A percentile compares a stretch with the other conserved stretches of the same genome.
Conservation (phyloP, 2,797 vertebrate species). For the Pachyuromys duprasi region DNA sequence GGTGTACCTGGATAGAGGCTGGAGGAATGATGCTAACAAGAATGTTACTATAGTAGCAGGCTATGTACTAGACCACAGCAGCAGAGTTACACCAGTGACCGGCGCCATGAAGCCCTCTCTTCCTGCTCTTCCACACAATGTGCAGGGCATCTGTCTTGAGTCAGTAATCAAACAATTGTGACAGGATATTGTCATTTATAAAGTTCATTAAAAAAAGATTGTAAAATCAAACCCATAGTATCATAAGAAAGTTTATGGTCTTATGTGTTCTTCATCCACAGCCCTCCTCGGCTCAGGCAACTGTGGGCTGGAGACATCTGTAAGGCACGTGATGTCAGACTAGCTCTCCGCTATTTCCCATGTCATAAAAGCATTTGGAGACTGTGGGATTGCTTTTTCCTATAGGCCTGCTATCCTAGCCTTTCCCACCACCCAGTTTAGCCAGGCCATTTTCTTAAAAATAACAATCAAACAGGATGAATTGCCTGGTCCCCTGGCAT, state of each 20-base stretch:
- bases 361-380: neutral
- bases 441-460: neutral
- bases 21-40: neutral
- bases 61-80: neutral
- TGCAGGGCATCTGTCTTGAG: neutral
- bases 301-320: neutral
- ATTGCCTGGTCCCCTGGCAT: neutral
- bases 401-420: accelerated
- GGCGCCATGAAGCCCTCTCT: no score
- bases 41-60: neutral
- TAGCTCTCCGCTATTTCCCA: neutral
- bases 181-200: neutral
- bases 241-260: neutral
- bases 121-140: neutral
- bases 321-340: no score
- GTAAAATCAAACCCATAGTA: neutral
- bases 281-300: neutral
- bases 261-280: neutral
- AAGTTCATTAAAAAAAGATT: neutral
- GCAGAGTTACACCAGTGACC: neutral
- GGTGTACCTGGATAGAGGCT: neutral
- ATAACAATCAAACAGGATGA: neutral
- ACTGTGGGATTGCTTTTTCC: no score
- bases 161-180: neutral
- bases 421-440: neutral